Conservation (phyloP, 2,888 invertebrate genomes). For the Pteria penguin region DNA sequence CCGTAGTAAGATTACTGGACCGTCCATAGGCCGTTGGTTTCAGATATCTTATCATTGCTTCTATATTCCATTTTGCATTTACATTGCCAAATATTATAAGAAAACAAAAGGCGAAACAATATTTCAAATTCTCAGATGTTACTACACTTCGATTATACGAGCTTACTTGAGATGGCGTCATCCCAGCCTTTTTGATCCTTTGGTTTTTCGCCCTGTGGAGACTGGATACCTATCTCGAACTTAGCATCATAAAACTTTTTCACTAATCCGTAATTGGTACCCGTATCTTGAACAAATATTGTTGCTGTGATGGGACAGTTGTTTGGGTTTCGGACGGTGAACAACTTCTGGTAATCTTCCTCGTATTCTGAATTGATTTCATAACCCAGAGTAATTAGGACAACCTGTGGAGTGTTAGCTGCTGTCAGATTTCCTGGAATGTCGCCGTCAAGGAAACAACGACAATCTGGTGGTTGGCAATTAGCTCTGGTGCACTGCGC, state of each 20-base stretch:
- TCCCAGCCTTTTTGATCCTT: conserved; percentile 47
- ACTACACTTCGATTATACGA: too few relatives aligned
- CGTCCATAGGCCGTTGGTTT: too few relatives aligned
- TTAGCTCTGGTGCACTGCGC: conserved; percentile 18
- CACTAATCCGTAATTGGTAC: conserved; percentile 52
- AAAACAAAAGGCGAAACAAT: too few relatives aligned
- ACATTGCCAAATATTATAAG: too few relatives aligned
- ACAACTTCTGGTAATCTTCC: conserved; percentile 45
- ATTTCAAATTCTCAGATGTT: too few relatives aligned
- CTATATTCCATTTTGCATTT: too few relatives aligned
- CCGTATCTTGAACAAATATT: conserved; percentile 56
- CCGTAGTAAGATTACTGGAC: too few relatives aligned
- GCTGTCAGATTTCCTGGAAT: conserved; percentile 50
- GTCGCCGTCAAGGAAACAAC: conserved; percentile 56
- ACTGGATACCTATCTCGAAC: conserved; percentile 63
- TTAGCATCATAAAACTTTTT: conserved; percentile 49
- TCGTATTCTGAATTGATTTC: conserved; percentile 54
- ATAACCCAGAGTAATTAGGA: conserved; percentile 62
- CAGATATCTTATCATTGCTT: too few relatives aligned
- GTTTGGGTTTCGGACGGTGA: conserved; percentile 57
- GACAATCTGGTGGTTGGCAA: conserved; percentile 57
- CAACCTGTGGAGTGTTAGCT: conserved; percentile 60
- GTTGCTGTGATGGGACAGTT: conserved; percentile 58
- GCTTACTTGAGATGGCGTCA: conserved; percentile 52
- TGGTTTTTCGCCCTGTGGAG: conserved; percentile 55